Percentiles rank a stretch among this genome's conserved stretches.
These are phyloP conservation scores for Pungitius pungitius DNA, from an alignment of 2,113 vertebrate species.

Conservation along the genomic window DNA sequence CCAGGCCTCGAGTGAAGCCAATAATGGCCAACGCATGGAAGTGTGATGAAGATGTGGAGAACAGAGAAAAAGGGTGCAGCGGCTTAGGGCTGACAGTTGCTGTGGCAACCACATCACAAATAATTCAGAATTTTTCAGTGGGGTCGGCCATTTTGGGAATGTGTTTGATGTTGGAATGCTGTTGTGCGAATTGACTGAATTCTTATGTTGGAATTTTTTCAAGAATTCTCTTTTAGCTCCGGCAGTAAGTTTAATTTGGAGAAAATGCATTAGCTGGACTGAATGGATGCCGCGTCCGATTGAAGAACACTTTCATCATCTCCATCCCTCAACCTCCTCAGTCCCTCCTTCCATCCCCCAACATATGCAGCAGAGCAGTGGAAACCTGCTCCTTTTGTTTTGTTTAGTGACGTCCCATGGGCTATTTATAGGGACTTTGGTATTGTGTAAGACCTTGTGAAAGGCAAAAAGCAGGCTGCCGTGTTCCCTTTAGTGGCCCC, in stretches of 20 bases:
- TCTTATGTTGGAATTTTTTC: conserved; percentile 1
- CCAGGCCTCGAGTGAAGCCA: conserved; percentile 29
- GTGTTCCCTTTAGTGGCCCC: conserved; percentile 18
- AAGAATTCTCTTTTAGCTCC: background rate
- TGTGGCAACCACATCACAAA: conserved; percentile 53
- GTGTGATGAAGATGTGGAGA: conserved; percentile 45
- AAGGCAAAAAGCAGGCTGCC: conserved; percentile 43
- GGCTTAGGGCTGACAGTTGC: conserved; percentile 41
- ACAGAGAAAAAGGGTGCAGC: conserved; percentile 24
- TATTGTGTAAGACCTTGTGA: conserved; percentile 63
- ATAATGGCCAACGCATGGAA: conserved; percentile 27
- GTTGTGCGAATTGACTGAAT: background rate
- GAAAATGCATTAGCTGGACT: background rate
- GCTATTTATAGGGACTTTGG: conserved; percentile 72
- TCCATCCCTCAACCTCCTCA: conserved; percentile 24
- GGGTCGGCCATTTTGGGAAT: conserved; percentile 59
- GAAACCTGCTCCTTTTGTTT: conserved; percentile 60
- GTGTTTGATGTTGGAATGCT: conserved; percentile 20
- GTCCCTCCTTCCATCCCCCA: conserved; percentile 52
- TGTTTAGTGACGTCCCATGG: conserved; percentile 47
- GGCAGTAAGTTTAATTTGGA: background rate
- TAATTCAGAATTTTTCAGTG: conserved; percentile 25
- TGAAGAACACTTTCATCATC: conserved; percentile 24
- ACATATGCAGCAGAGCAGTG: conserved; percentile 57
- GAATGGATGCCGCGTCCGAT: background rate